These are phyloP conservation scores for Rhopalosiphum nymphaeae DNA, from an alignment of 2,888 invertebrate species.

Conservation along the genomic window DNA sequence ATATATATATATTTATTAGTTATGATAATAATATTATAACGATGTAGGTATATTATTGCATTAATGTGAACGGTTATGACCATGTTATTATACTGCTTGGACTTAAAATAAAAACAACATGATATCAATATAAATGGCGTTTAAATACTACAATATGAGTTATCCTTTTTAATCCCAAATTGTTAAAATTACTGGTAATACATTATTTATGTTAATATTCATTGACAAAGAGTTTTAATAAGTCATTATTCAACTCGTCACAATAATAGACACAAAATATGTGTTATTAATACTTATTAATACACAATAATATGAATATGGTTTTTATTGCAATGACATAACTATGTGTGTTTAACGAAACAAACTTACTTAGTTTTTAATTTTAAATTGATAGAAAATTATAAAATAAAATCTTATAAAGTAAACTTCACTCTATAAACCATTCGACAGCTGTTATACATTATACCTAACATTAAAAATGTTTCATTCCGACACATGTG, in stretches of 20 bases:
- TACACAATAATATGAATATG: neutral
- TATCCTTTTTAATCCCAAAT: neutral
- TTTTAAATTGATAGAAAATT: neutral
- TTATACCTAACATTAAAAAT: neutral
- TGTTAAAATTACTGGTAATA: neutral
- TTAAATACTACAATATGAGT: neutral
- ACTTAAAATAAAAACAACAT: constrained; percentile 34
- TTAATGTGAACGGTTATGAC: constrained; percentile 14
- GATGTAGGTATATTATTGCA: constrained; percentile 18
- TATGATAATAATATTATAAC: constrained; percentile 10
- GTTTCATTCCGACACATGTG: neutral
- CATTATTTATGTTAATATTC: neutral
- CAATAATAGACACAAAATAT: neutral
- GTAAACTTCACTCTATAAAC: neutral
- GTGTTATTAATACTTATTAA: neutral
- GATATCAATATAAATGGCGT: neutral
- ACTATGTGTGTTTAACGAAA: neutral
- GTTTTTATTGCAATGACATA: neutral
- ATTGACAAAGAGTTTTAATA: neutral
- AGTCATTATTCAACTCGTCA: neutral
- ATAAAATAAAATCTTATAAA: neutral
- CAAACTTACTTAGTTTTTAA: neutral
- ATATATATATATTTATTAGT: constrained; percentile 2
- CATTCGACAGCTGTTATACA: neutral
- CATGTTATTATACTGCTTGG: constrained; percentile 23